Evolutionary conservation across 2,113 vertebrate species (phyloP).

Genomic region (Aythya baeri): DNA sequence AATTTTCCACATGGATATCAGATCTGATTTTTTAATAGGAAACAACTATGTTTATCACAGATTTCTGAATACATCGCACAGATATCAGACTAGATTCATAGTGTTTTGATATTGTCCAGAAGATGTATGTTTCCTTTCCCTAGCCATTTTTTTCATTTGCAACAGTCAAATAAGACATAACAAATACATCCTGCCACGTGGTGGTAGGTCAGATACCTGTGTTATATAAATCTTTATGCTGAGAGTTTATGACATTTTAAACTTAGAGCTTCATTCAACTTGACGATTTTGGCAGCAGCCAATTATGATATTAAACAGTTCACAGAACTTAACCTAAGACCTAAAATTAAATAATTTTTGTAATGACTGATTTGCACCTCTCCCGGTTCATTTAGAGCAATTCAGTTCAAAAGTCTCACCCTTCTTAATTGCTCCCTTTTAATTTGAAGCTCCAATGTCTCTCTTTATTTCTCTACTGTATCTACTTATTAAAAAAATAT

Average conservation of each 20-base stretch:
- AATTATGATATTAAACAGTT: conserved; percentile 84
- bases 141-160: conserved; percentile 59
- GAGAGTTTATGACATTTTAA: conserved; percentile 80
- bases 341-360: conserved; percentile 78
- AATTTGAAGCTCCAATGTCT: conserved; percentile 52
- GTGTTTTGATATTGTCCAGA: conserved; percentile 91
- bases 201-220: conserved; percentile 86
- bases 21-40: conserved; percentile 74
- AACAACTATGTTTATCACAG: conserved; percentile 80
- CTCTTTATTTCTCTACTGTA: conserved; percentile 47
- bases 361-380: conserved; percentile 74
- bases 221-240: conserved; percentile 83
- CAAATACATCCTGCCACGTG: conserved; percentile 83
- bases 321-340: conserved; percentile 77
- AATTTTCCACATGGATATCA: conserved; percentile 63
- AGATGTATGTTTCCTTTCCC: conserved; percentile 81
- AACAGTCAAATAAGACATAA: conserved; percentile 86
- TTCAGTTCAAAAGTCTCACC: conserved; percentile 59
- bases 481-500: conserved; percentile 72
- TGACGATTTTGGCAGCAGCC: conserved; percentile 77
- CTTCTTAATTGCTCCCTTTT: conserved; percentile 69
- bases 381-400: conserved; percentile 38
- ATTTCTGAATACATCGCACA: conserved; percentile 77
- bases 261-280: conserved; percentile 75
- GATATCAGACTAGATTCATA: conserved; percentile 74